Conservation (phyloP, 2,888 invertebrate genomes). For the Troides helena region DNA sequence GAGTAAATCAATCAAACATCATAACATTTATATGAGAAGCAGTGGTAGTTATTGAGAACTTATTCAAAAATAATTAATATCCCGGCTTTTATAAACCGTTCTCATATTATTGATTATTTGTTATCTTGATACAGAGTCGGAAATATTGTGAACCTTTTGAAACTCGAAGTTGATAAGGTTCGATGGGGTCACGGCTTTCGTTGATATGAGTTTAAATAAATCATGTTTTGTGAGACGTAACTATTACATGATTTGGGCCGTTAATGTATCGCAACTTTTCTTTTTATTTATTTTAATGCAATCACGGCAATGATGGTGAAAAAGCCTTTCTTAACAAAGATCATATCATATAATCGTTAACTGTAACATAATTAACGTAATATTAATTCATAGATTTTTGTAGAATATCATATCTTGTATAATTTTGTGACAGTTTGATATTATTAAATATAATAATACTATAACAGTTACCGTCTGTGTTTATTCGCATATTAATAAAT, state of each 20-base stretch:
- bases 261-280: background rate
- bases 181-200: constrained; percentile 23
- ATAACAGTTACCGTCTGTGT: too few species aligned
- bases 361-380: too few species aligned
- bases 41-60: background rate
- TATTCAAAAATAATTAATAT: background rate
- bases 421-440: too few species aligned
- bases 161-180: constrained; percentile 24
- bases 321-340: too few species aligned
- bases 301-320: too few species aligned
- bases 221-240: background rate
- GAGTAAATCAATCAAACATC: background rate
- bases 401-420: too few species aligned
- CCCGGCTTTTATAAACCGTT: background rate
- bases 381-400: too few species aligned
- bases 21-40: background rate
- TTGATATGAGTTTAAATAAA: constrained; percentile 14
- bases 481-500: too few species aligned
- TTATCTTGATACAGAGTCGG: background rate
- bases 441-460: too few species aligned
- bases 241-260: background rate
- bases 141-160: constrained; percentile 4
- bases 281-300: too few species aligned
- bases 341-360: too few species aligned
- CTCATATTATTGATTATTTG: constrained; percentile 19